phyloP scores from a whole-genome alignment of 2,888 invertebrate genomes.

The Phanerotoma sp. region DNA sequence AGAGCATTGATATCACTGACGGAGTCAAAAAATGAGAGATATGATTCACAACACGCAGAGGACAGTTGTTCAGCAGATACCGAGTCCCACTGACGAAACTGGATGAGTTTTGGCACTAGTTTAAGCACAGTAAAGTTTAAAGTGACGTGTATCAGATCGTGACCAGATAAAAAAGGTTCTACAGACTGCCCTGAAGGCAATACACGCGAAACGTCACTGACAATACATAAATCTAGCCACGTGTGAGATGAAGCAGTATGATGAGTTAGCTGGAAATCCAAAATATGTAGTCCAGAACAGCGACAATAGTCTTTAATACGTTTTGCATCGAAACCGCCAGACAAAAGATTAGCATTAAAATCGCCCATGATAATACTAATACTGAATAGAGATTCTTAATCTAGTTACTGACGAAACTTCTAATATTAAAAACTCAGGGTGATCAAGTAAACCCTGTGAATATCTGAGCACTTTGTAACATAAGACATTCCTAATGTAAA shows the following conservation, averaged over 20 bases:
- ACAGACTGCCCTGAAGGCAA: too few species aligned
- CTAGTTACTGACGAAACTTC: too few species aligned
- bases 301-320: not conserved
- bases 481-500: not conserved
- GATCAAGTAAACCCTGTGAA: not conserved
- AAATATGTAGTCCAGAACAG: not conserved
- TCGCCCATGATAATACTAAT: too few species aligned
- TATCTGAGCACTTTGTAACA: not conserved
- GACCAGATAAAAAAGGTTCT: slow-evolving; percentile 6
- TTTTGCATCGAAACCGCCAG: too few species aligned
- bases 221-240: not conserved
- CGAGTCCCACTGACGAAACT: not conserved
- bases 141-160: slow-evolving; percentile 7
- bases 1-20: too few species aligned
- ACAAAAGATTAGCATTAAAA: too few species aligned
- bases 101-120: not conserved
- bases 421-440: not conserved
- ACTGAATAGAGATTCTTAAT: too few species aligned
- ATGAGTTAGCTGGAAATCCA: slow-evolving; percentile 7
- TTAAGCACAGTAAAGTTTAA: not conserved
- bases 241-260: slow-evolving; percentile 1
- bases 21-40: too few species aligned
- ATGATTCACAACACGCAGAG: too few species aligned
- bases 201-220: too few species aligned
- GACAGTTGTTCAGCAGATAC: too few species aligned